These are phyloP conservation scores for Hydractinia echinata DNA, from an alignment of 30 jellyfish, hydroid and myxozoan genomes.

Conservation along the genomic window DNA sequence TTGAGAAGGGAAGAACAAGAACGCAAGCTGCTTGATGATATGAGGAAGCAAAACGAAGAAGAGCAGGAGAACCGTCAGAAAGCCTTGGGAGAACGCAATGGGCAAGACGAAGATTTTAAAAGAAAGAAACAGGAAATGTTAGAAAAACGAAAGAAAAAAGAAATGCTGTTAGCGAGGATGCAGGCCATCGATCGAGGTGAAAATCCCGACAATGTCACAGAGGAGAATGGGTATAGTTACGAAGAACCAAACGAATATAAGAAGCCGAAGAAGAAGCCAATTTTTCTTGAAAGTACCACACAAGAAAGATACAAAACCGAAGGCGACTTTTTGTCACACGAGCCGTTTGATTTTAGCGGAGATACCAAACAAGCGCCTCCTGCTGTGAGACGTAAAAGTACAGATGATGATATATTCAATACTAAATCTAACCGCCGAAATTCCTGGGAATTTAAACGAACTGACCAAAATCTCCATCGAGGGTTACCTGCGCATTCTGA, in stretches of 20 bases:
- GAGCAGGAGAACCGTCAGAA: not conserved
- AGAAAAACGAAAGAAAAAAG: constrained; percentile 57
- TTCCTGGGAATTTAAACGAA: constrained; percentile 36
- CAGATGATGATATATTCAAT: constrained; percentile 12
- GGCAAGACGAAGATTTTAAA: not conserved
- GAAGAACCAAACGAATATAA: not conserved
- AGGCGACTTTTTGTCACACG: constrained; percentile 32
- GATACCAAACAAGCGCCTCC: constrained; percentile 5
- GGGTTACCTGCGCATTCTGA: constrained; percentile 70
- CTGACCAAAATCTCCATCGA: constrained; percentile 67
- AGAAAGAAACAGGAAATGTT: constrained; percentile 19
- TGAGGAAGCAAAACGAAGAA: constrained; percentile 16
- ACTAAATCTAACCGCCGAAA: constrained; percentile 19
- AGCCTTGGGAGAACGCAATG: not conserved
- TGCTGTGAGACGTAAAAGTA: not conserved
- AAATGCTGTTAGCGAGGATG: constrained; percentile 63
- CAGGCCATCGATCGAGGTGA: constrained; percentile 66
- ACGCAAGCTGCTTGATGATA: not conserved
- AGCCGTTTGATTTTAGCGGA: constrained; percentile 53
- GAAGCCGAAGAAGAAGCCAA: constrained; percentile 55
- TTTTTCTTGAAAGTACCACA: constrained; percentile 45
- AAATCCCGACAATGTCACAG: constrained; percentile 23
- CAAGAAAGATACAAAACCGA: not conserved
- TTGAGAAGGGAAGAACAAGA: constrained; percentile 4
- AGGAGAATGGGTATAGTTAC: not conserved